Base-by-base conservation (phyloP, 2,797 vertebrate species). In the Taeniopygia guttata region DNA sequence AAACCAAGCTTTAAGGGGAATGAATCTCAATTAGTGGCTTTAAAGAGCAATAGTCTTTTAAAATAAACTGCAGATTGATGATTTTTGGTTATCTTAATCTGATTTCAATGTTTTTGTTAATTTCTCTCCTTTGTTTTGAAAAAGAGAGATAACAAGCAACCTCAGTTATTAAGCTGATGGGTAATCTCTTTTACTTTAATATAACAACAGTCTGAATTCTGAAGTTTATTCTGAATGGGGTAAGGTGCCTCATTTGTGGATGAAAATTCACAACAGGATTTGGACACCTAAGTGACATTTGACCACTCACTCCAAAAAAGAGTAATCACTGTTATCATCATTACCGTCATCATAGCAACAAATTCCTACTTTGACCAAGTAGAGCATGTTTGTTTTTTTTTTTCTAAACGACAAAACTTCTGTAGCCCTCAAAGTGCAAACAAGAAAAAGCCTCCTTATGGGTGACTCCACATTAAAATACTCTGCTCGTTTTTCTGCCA, bases 271-370 rank as follows among this genome's bases (percentile, higher is more conserved):
- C 40, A 84, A n/a, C 4, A 89, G 32, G 29, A 40, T 72, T 73
- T 73, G 16, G 12, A 7, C 16, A 58, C 15, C 11, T 43, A 74
- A 69, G 7, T 1, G 7, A 38, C 5, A 21, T 52, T 77, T 79
- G 17, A 76, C 20, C 13, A 25, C 10, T 40, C 38, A 26, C 7
- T 73, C 13, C 5, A 80, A 60, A 79, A 69, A 58, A 10, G 1
- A 34, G 1, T 23, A 3, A 62, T 42, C 43, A 42, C 7, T 1
- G 5, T 51, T 59, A 20, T 63, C n/a, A n/a, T 1, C 15, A 10
- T 27, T 80, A 22, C 21, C 43, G 60, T 38, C 5, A 51, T 51
- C 13, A 32, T 16, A 62, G 9, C 17, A 46, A n/a, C 56, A 59
- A 84, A 43, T n/a, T 74, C 26, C 11, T 84, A 8, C 3, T 58